Evolutionary conservation across 2,113 vertebrate genomes (phyloP).

Genomic region (Corapipo altera): DNA sequence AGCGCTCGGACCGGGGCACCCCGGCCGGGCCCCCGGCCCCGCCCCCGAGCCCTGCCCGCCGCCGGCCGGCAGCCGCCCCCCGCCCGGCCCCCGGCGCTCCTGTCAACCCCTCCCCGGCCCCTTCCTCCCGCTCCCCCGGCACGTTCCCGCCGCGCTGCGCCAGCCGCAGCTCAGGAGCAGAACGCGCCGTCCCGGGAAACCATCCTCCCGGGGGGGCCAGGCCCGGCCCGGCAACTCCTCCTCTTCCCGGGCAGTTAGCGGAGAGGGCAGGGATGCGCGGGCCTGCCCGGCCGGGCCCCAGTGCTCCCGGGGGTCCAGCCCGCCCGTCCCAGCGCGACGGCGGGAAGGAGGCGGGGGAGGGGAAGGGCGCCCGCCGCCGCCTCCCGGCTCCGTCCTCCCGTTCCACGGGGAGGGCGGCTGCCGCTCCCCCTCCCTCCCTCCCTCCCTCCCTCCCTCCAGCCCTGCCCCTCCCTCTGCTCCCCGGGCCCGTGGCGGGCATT

Average conservation of each 20-base stretch:
- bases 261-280: not conserved
- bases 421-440: not conserved
- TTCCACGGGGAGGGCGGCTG: not conserved
- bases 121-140: not conserved
- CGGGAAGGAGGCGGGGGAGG: not conserved
- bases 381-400: not conserved
- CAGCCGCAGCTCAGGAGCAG: not conserved
- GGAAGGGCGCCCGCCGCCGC: not conserved
- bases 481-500: not conserved
- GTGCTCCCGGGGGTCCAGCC: not conserved
- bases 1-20: not conserved
- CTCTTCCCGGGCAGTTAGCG: not conserved
- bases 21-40: not conserved
- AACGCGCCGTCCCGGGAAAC: not conserved
- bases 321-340: not conserved
- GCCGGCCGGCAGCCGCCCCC: not conserved
- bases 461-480: not conserved
- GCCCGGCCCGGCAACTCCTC: slow-evolving; percentile 26
- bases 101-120: not conserved
- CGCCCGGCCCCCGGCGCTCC: not conserved
- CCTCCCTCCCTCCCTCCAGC: not conserved
- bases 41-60: not conserved
- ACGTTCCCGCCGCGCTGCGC: not conserved
- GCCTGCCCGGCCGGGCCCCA: not conserved
- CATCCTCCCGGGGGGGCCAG: not conserved